A percentile compares a stretch with the other conserved stretches of the same genome.
Evolutionary conservation across 2,888 invertebrate genomes (phyloP).

Genomic region (Agriotes lineatus): DNA sequence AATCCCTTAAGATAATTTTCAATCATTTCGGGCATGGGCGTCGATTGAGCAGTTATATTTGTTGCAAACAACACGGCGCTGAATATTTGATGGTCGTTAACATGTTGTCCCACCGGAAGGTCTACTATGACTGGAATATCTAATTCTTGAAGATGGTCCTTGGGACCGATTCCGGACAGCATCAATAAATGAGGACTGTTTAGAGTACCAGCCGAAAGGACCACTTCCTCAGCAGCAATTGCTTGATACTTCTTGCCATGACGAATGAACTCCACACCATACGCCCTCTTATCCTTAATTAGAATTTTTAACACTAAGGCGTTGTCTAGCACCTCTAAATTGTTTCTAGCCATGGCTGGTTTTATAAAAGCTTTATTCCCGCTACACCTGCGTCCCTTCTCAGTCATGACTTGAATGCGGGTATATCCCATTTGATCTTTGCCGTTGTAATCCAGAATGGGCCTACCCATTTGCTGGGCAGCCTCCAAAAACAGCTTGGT

Average conservation of each 20-base stretch:
- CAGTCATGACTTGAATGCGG: neutral
- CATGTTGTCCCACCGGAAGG: neutral
- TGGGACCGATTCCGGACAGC: constrained; percentile 3
- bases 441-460: constrained; percentile 9
- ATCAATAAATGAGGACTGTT: constrained; percentile 1
- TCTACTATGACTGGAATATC: neutral
- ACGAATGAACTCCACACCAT: neutral
- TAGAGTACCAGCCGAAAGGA: neutral
- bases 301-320: neutral
- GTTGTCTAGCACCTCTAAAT: neutral
- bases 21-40: neutral
- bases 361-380: constrained; percentile 4
- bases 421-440: constrained; percentile 2
- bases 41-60: neutral
- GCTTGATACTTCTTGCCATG: constrained; percentile 1
- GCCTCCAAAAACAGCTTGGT: neutral
- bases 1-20: neutral
- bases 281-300: neutral
- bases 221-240: neutral
- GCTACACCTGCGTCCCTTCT: constrained; percentile 3
- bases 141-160: neutral
- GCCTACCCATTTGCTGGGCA: neutral
- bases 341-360: neutral
- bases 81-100: constrained; percentile 5
- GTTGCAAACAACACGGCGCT: neutral